Evolutionary conservation across 2,888 invertebrate genomes (phyloP).

Genomic region (Rotaria magnacalcarata): DNA sequence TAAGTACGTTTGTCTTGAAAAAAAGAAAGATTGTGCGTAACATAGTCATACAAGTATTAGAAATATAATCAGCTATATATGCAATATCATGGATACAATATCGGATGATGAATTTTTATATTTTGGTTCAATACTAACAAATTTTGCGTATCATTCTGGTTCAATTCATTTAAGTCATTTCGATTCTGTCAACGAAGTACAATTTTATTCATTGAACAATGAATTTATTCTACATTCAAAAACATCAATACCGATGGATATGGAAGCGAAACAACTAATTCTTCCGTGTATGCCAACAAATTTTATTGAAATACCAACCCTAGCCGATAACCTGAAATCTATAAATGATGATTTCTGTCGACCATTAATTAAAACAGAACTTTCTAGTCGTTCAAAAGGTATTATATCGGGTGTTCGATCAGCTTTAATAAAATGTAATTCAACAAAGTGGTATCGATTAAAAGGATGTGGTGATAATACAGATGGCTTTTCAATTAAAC

Average conservation of each 20-base stretch:
- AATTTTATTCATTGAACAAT: background rate
- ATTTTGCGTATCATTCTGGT: background rate
- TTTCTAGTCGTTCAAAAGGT: background rate
- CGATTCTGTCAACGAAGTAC: background rate
- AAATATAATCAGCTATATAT: too few species aligned
- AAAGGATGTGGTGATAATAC: constrained; percentile 36
- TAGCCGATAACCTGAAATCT: background rate
- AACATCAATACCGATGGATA: background rate
- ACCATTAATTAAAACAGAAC: constrained; percentile 1
- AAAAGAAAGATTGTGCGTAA: too few species aligned
- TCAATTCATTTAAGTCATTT: background rate
- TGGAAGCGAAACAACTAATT: background rate
- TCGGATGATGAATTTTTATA: constrained; percentile 20
- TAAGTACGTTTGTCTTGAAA: too few species aligned
- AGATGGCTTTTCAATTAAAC: constrained; percentile 3
- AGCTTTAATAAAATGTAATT: background rate
- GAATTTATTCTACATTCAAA: background rate
- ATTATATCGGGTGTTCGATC: background rate
- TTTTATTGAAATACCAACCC: background rate
- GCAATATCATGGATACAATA: background rate
- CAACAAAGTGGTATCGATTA: constrained; percentile 30
- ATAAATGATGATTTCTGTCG: background rate
- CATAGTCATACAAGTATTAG: too few species aligned
- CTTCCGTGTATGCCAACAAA: background rate
- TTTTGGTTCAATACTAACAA: background rate